A percentile compares a stretch with the other conserved stretches of the same genome.
Conservation (phyloP, 1,140 invertebrate genomes). For the Macrotrachela quadricornifera region DNA sequence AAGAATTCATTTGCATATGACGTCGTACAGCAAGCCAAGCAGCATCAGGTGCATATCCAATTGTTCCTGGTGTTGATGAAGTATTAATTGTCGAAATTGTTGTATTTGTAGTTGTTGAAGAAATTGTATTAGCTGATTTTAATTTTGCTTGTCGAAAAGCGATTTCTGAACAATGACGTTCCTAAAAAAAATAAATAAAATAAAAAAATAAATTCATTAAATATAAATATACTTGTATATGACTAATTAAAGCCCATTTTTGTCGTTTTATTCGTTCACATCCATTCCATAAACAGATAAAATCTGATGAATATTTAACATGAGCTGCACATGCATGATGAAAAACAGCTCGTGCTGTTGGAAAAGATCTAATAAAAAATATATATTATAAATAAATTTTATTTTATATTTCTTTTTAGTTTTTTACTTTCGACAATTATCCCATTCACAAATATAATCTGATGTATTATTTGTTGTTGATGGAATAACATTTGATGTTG, state of each 20-base stretch:
- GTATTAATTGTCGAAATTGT: neutral
- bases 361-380: slow-evolving; percentile 16
- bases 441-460: slow-evolving; percentile 25
- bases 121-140: slow-evolving; percentile 14
- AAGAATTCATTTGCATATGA: slow-evolving; percentile 11
- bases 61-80: neutral
- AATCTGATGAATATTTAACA: slow-evolving; percentile 10
- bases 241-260: slow-evolving; percentile 26
- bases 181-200: slow-evolving; percentile 13
- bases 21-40: slow-evolving; percentile 25
- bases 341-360: slow-evolving; percentile 19
- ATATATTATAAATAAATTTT: too few species aligned
- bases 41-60: slow-evolving; percentile 19
- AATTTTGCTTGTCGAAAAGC: slow-evolving; percentile 16
- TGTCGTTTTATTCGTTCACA: slow-evolving; percentile 26
- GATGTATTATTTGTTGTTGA: neutral
- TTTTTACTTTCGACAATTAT: slow-evolving; percentile 15
- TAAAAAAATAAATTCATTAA: neutral
- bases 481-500: neutral
- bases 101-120: slow-evolving; percentile 8
- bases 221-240: slow-evolving; percentile 20
- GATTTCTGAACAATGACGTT: slow-evolving; percentile 22
- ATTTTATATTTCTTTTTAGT: slow-evolving; percentile 14
- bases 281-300: slow-evolving; percentile 22
- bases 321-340: slow-evolving; percentile 19